A percentile compares a stretch with the other conserved stretches of the same genome.
Evolutionary conservation across 2,888 invertebrate species (phyloP).

Genomic region (Heliconius ethilla): DNA sequence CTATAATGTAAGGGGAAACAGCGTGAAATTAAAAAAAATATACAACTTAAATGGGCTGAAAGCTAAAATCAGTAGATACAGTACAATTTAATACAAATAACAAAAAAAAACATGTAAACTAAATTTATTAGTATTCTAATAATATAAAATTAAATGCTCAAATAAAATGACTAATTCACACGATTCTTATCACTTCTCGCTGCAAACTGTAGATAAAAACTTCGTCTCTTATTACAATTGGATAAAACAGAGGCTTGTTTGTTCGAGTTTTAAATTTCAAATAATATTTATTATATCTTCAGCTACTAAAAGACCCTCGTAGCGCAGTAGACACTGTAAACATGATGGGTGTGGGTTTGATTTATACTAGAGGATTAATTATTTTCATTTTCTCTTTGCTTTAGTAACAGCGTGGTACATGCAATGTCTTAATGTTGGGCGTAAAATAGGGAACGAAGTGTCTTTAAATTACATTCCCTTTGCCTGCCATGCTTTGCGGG

Average conservation of each 20-base stretch:
- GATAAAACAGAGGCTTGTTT: conserved; percentile 12
- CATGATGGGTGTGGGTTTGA: background rate
- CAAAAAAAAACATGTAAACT: background rate
- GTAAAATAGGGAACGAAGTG: too few species aligned
- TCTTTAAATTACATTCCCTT: too few species aligned
- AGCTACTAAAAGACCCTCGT: background rate
- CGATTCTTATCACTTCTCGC: conserved; percentile 19
- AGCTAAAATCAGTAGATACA: too few species aligned
- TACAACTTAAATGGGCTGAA: too few species aligned
- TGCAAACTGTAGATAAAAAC: conserved; percentile 23
- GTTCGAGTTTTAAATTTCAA: conserved; percentile 12
- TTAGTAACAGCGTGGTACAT: too few species aligned
- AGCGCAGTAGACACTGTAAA: background rate
- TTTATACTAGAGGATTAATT: background rate
- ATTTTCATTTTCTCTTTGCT: too few species aligned
- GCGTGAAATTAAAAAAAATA: background rate
- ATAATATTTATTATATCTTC: background rate
- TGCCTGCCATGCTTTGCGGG: too few species aligned
- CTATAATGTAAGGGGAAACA: background rate
- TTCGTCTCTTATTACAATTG: conserved; percentile 22
- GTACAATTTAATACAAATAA: background rate
- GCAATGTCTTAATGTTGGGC: too few species aligned
- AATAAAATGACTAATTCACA: conserved; percentile 19
- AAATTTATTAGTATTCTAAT: conserved; percentile 14
- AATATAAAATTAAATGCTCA: background rate